phyloP scores from a whole-genome alignment of 2,888 invertebrate genomes.

The Lasius fuliginosus region DNA sequence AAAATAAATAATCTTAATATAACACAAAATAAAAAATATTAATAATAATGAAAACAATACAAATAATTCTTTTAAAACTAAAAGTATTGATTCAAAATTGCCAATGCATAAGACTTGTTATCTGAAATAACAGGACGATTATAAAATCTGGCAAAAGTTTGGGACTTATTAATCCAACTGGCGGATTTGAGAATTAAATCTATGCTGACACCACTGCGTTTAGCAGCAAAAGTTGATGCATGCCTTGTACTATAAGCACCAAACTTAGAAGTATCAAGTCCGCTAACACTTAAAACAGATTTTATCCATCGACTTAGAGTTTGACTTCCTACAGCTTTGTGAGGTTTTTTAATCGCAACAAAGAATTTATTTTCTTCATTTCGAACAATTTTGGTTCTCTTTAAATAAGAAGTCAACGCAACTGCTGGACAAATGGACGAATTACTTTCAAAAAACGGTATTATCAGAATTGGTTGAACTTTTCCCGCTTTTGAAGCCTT shows the following conservation, averaged over 20 bases:
- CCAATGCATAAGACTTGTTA: background rate
- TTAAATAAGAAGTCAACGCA: conserved; percentile 51
- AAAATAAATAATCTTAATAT: no score
- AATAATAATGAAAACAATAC: no score
- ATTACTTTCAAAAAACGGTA: conserved; percentile 29
- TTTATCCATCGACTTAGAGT: conserved; percentile 65
- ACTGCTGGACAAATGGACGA: conserved; percentile 56
- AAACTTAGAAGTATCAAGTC: conserved; percentile 30
- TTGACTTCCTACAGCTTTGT: conserved; percentile 42
- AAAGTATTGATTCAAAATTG: background rate
- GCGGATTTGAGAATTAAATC: conserved; percentile 56
- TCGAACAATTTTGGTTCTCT: conserved; percentile 52
- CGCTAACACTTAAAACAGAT: conserved; percentile 16
- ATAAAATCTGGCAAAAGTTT: conserved; percentile 57
- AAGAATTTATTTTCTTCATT: conserved; percentile 32
- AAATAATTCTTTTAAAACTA: background rate
- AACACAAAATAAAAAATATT: no score
- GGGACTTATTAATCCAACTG: conserved; percentile 59
- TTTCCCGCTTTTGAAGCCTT: conserved; percentile 45
- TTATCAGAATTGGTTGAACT: conserved; percentile 44
- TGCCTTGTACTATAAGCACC: conserved; percentile 62
- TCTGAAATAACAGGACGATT: background rate
- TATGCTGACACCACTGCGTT: conserved; percentile 42
- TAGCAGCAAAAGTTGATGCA: conserved; percentile 62
- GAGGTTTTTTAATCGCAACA: conserved; percentile 55